phyloP scores from a whole-genome alignment of 2,797 vertebrate species.

The Rhyacichthys aspro region DNA sequence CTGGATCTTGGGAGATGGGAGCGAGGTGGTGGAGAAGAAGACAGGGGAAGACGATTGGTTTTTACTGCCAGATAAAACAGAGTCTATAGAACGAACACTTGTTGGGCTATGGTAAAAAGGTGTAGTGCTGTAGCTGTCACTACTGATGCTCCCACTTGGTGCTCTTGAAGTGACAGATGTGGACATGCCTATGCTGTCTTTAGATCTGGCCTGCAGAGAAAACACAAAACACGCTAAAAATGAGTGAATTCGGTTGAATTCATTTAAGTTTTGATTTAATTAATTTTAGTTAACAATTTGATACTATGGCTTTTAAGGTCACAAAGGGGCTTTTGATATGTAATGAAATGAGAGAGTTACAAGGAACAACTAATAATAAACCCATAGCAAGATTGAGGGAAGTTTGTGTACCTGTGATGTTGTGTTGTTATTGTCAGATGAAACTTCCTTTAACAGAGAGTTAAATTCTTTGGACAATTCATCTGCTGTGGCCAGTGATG shows the following conservation, averaged over 20 bases:
- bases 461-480: slow-evolving; percentile 87
- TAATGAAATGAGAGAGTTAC: background rate
- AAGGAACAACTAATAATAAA: background rate
- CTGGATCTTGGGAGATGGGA: slow-evolving; percentile 48
- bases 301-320: background rate
- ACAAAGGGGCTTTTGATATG: background rate
- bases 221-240: background rate
- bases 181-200: background rate
- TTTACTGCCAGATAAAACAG: slow-evolving; percentile 37
- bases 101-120: slow-evolving; percentile 41
- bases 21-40: slow-evolving; percentile 54
- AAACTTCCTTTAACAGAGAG: slow-evolving; percentile 80
- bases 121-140: slow-evolving; percentile 34
- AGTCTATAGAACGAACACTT: slow-evolving; percentile 31
- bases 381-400: background rate
- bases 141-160: slow-evolving; percentile 17
- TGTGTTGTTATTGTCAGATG: slow-evolving; percentile 17
- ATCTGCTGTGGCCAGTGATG: slow-evolving; percentile 88
- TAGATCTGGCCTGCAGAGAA: slow-evolving; percentile 28
- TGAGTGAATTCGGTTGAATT: background rate
- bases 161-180: background rate
- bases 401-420: slow-evolving; percentile 57
- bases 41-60: slow-evolving; percentile 43
- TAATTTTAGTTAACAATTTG: background rate
- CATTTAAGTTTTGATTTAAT: too few species aligned